These are phyloP conservation scores for Agonopterix subpropinquella DNA, from an alignment of 2,888 invertebrate species.

Conservation along the genomic window DNA sequence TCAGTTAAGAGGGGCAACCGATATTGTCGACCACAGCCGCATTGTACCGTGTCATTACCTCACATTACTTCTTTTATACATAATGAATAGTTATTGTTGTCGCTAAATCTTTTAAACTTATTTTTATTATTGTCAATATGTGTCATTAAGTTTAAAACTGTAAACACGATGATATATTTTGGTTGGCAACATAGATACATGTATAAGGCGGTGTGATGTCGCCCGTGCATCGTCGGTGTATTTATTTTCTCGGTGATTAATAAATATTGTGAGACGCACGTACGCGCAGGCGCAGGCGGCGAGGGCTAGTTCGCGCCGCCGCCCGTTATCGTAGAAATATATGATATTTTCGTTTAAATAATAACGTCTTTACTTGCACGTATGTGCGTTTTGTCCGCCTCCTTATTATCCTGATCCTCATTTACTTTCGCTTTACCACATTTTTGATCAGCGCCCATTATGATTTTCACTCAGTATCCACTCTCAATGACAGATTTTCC, in stretches of 20 bases:
- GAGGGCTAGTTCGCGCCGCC: conserved; percentile 39
- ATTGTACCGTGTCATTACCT: conserved; percentile 64
- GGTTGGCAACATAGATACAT: conserved; percentile 60
- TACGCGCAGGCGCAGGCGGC: conserved; percentile 45
- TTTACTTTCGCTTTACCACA: too few relatives aligned
- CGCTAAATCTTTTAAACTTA: conserved; percentile 56
- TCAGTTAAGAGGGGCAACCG: conserved; percentile 50
- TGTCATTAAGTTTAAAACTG: conserved; percentile 51
- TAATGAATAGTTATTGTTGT: conserved; percentile 63
- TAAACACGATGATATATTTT: conserved; percentile 55
- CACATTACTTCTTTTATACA: conserved; percentile 61
- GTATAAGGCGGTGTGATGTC: conserved; percentile 46
- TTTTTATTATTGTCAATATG: conserved; percentile 54
- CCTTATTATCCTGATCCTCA: too few relatives aligned
- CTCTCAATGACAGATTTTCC: too few relatives aligned
- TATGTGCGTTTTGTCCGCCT: too few relatives aligned
- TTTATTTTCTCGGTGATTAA: conserved; percentile 65
- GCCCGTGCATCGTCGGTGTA: conserved; percentile 53
- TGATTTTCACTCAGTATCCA: too few relatives aligned
- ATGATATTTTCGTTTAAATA: conserved; percentile 74
- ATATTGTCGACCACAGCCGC: conserved; percentile 33
- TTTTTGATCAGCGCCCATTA: too few relatives aligned
- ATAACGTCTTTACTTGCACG: conserved; percentile 14
- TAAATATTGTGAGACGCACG: conserved; percentile 70
- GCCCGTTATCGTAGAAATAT: conserved; percentile 71